A percentile compares a stretch with the other conserved stretches of the same genome.
phyloP scores from a whole-genome alignment of 2,888 invertebrate species.

The Apodemia duryi region DNA sequence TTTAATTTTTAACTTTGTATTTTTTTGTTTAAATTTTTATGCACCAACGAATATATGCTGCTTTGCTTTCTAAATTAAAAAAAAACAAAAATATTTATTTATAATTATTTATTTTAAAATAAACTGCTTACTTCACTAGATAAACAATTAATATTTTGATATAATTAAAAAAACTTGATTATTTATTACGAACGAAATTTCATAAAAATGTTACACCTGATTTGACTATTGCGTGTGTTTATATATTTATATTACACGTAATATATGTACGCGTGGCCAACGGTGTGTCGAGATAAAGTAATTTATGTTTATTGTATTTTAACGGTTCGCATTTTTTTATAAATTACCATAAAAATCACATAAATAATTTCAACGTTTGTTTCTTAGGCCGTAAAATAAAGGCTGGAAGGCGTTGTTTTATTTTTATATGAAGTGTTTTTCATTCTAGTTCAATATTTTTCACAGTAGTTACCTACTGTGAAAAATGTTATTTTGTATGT shows the following conservation, averaged over 20 bases:
- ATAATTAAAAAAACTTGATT: not conserved
- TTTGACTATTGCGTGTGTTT: conserved; percentile 11
- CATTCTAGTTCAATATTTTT: no score
- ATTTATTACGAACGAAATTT: not conserved
- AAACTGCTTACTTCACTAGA: no score
- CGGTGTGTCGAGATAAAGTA: conserved; percentile 9
- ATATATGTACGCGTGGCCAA: conserved; percentile 12
- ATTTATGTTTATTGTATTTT: conserved; percentile 15
- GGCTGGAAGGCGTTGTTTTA: not conserved
- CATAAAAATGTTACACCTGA: conserved; percentile 3
- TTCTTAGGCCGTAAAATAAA: not conserved
- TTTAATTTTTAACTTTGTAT: no score
- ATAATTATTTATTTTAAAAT: no score
- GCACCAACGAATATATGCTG: no score
- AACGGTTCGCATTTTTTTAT: conserved; percentile 12
- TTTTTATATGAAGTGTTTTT: conserved; percentile 10
- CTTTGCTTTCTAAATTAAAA: no score
- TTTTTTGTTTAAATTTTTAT: no score
- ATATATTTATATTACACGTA: conserved; percentile 14
- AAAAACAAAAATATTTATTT: no score
- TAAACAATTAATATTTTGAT: no score
- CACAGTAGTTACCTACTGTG: no score
- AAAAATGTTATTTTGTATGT: no score
- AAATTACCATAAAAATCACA: conserved; percentile 13
- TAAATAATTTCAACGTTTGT: conserved; percentile 8